Evolutionary conservation across 2,113 vertebrate genomes (phyloP).

Genomic region (Oxygymnocypris stewartii): DNA sequence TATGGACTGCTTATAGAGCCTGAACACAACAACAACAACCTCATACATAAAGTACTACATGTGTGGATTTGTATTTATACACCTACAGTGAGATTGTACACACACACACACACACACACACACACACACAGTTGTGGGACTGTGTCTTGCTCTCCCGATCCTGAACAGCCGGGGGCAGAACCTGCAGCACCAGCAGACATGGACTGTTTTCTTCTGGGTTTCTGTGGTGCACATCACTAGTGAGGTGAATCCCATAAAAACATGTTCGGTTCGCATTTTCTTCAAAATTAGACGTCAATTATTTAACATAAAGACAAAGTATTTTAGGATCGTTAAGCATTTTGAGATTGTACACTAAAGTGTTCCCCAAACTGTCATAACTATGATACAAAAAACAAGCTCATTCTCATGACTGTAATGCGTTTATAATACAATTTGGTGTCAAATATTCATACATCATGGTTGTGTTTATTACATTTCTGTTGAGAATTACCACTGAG

Average conservation of each 20-base stretch:
- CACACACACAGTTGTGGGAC: background rate
- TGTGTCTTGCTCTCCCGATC: background rate
- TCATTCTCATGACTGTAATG: background rate
- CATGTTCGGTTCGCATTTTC: background rate
- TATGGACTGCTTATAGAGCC: constrained; percentile 84
- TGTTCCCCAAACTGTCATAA: background rate
- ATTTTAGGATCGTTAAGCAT: background rate
- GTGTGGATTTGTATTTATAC: constrained; percentile 17
- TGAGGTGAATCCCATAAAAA: background rate
- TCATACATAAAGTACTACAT: background rate
- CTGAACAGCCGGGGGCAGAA: background rate
- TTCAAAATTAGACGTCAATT: background rate
- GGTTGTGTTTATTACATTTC: no score
- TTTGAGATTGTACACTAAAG: background rate
- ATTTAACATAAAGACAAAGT: no score
- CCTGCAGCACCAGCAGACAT: constrained; percentile 2
- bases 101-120: background rate
- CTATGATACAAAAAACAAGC: background rate
- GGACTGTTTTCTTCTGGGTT: background rate
- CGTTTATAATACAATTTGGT: background rate
- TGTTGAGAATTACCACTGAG: no score
- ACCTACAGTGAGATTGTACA: background rate
- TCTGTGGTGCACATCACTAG: background rate
- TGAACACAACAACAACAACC: background rate
- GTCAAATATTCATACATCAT: background rate